Evolutionary conservation across 2,113 vertebrate genomes (phyloP), one percentile per base, ranked within the genome.

Genomic region (Synodontis membranacea): DNA sequence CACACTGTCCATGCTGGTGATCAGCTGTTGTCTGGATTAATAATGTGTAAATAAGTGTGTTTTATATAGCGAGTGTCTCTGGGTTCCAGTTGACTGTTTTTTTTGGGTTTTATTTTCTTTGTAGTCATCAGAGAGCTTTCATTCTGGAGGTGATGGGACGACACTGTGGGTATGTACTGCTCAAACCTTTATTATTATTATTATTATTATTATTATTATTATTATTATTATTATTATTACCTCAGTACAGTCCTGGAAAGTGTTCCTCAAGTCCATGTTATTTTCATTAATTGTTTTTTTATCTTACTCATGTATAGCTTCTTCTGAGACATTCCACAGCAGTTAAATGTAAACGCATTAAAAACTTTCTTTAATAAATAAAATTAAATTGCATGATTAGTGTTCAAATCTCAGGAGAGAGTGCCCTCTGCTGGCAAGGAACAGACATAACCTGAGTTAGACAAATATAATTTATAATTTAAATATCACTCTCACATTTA

Each of bases 141-240:
- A 96, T 97, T 84, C 92, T 97, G 85, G 96, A 97, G 82, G 96
- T 97, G 89, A 97, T 97, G 96, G 96, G 96, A 0, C 94, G 96
- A 21, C 96, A 97, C 92, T 97, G 96, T 0, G 96, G 96, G 96
- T 97, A 92, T 34, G 88, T 84, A 66, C 42, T n/a, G 31, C 17
- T 80, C 58, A 19, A 54, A 15, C 21, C 3, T 19, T 54, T 60
- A 34, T 66, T 66, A 34, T 34, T 66, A n/a, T 4, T 62, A 62
- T 12, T 34, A 31, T 8, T 34, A 34, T 31, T 64, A 15, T 8
- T 64, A 31, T 5, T 31, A 64, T 21, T n/a, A 11, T 14, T 31
- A 64, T 6, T 62, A 31, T 21, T 64, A 31, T 17, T 10, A 60
- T 17, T 60, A 56, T 56, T 54, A n/a, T n/a, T 54, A 54, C 52